Percentiles rank a stretch among this genome's conserved stretches.
Evolutionary conservation across 2,113 vertebrate species (phyloP).

Genomic region (Cariama cristata): DNA sequence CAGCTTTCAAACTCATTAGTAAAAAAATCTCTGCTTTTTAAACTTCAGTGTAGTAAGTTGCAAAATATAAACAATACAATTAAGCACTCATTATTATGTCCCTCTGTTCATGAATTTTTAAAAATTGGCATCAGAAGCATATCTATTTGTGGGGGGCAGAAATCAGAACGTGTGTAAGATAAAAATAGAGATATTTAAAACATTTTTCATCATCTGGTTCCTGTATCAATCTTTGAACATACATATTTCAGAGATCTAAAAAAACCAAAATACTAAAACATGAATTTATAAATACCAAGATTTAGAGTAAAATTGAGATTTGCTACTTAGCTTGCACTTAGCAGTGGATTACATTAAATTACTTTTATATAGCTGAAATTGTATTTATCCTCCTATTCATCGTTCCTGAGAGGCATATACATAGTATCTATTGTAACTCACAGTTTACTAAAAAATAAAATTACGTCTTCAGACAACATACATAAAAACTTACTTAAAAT

Average conservation of each 20-base stretch:
- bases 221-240: not conserved
- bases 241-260: not conserved
- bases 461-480: not conserved
- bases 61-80: not conserved
- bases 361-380: not conserved
- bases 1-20: not conserved
- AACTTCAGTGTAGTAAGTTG: not conserved
- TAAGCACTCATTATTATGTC: not conserved
- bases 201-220: not conserved
- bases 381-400: not conserved
- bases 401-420: not conserved
- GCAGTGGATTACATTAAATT: not conserved
- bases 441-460: not conserved
- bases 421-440: not conserved
- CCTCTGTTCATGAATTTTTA: not conserved
- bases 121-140: not conserved
- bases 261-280: not conserved
- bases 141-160: fast-evolving
- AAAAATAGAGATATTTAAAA: not conserved
- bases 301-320: not conserved
- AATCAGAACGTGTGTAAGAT: not conserved
- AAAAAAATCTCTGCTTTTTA: not conserved
- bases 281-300: not conserved
- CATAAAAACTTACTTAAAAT: not conserved
- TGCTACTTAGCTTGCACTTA: not conserved